Base-by-base conservation (phyloP, 2,797 vertebrate species). In the Acanthurus lineatus region DNA sequence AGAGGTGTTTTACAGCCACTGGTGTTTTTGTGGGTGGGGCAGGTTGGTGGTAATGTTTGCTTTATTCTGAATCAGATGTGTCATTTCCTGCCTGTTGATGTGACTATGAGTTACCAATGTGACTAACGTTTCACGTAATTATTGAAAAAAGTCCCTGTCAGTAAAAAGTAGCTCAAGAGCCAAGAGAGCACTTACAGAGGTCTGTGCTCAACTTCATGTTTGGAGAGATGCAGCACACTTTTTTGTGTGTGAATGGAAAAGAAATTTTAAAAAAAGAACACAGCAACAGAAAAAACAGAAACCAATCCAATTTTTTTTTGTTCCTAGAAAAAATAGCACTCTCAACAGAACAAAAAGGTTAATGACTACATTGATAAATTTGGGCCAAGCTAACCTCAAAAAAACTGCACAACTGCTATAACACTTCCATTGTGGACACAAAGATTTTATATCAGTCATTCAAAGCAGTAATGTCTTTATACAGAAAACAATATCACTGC, bases 71-170 rank as follows among this genome's bases (percentile, higher is more conserved):
- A 64, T 73, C 71, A 59, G 17, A 77, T 35, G 65, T 69, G 63
- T 88, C 69, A 91, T 69, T 87, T 91, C 85, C 19, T 76, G 45
- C 73, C 71, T 58, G 53, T 51, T 60, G 40, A 15, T 42, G 6
- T 65, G 15, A 62, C 20, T 52, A 64, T 51, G 80, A 57, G 45
- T 14, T 65, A 4, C 6, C 40, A 15, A 54, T 53, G 25, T 86
- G 84, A 86, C 53, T 83, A 68, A 88, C 77, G 61, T 57, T 53
- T 51, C 22, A 51, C 49, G 53, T 22, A n/a, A 38, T 67, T 17
- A 62, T 0, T 9, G 10, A 11, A 2, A 69, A 75, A 82, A 71
- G 19, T 68, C 62, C 56, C 64, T 19, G 6, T 15, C 1, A 56
- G 16, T n/a, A 40, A 54, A 58, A 67, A 54, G 17, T 19, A 42